phyloP scores from a whole-genome alignment of 2,113 vertebrate genomes.

The Ictalurus punctatus region DNA sequence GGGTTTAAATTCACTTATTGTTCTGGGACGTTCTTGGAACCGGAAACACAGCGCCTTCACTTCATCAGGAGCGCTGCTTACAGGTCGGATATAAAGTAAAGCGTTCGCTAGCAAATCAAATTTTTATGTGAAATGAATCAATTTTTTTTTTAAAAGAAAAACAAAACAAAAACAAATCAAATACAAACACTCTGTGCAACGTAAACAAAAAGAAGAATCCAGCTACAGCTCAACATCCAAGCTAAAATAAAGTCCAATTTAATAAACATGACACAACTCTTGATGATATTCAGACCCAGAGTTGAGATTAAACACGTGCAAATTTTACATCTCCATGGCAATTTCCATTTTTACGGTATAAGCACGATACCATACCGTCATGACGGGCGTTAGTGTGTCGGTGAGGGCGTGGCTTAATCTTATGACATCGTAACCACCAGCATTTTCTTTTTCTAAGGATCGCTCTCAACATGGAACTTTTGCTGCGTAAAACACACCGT shows the following conservation, averaged over 20 bases:
- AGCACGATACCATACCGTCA: neutral
- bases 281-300: neutral
- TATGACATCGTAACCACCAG: neutral
- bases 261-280: conserved; percentile 20
- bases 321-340: neutral
- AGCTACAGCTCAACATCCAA: conserved; percentile 17
- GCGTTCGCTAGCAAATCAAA: neutral
- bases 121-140: neutral
- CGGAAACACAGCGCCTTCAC: neutral
- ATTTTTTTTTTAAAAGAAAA: neutral
- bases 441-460: neutral
- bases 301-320: neutral
- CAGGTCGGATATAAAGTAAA: neutral
- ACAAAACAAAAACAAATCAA: neutral
- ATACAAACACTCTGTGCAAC: neutral
- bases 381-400: neutral
- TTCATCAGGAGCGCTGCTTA: neutral
- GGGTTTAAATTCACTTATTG: conserved; percentile 22
- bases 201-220: neutral
- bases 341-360: neutral
- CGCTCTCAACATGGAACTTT: neutral
- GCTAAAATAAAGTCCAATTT: conserved; percentile 1
- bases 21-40: neutral
- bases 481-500: neutral
- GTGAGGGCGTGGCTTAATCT: neutral